phyloP scores from a whole-genome alignment of 2,888 invertebrate genomes.

The Diarsia rubi region DNA sequence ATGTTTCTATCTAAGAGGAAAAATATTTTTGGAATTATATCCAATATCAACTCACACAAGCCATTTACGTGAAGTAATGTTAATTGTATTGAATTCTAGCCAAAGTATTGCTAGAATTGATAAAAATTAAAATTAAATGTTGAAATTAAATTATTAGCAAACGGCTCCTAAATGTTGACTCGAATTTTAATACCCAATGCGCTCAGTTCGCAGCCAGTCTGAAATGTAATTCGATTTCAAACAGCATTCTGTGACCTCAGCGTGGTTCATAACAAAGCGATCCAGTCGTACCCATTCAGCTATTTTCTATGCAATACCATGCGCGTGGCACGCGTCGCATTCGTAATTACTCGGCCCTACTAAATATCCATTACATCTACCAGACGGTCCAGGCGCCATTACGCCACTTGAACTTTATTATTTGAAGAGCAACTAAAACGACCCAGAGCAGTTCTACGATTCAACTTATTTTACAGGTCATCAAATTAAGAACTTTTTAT shows the following conservation, averaged over 20 bases:
- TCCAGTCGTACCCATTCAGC: neutral
- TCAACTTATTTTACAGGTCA: neutral
- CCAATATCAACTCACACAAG: neutral
- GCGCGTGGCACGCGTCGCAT: conserved; percentile 6
- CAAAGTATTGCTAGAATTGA: neutral
- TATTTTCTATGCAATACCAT: conserved; percentile 21
- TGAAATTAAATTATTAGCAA: conserved; percentile 11
- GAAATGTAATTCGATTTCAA: neutral
- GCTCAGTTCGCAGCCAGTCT: neutral
- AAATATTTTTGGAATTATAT: neutral
- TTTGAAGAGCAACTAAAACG: neutral
- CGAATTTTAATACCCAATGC: neutral
- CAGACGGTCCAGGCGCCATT: conserved; percentile 7
- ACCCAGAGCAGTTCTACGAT: neutral
- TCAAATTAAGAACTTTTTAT: neutral
- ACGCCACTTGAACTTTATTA: conserved; percentile 35
- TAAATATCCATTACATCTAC: conserved; percentile 24
- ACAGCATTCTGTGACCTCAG: conserved; percentile 7
- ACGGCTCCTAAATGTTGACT: conserved; percentile 9
- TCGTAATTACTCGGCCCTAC: conserved; percentile 14
- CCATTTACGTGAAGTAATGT: neutral
- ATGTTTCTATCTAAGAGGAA: neutral
- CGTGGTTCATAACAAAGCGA: neutral
- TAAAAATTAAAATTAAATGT: too few relatives aligned
- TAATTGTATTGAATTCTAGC: neutral